Base-by-base conservation (phyloP, 2,888 invertebrate genomes). In the Ormyrus pomaceus region DNA sequence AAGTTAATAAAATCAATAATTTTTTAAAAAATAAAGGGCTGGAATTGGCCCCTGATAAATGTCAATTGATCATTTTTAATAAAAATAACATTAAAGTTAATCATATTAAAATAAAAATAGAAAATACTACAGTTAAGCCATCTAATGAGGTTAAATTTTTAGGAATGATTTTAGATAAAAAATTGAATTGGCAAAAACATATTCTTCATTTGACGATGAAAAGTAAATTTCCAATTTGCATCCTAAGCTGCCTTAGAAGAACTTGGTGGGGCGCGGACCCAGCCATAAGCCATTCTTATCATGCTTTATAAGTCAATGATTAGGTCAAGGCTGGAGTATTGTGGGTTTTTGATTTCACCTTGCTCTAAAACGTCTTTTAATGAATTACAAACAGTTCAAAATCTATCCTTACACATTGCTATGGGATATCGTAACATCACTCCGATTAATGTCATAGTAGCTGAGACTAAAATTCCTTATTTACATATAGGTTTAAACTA, bases 261-360 rank as follows among this genome's bases (percentile, higher is more conserved):
- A 82, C 76, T 1, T 79, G 82, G 79, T 83, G 77, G 70, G 81
- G 77, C 34, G 80, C 82, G 10, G 50, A 82, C 48, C 82, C 81
- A 0, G 5, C 11, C 4, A 8, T 48, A 79, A 0, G 5, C 11
- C 4, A 8, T 48, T 1, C 6, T 82, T 0, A 48, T 73, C 2
- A 6, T 56, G 2, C 9, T 83, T 0, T 83, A 71, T 69, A 68
- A 8, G 2, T 0, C 77, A 0, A n/a, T 79, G 8, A 53, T 77
- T 6, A 73, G 77, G 45, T 77, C 79, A 0, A 80, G 56, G 51
- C 7, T 82, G 0, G 80, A 82, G 46, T 83, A 80, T 68, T 74
- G 82, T 5, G 74, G 79, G 8, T 72, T 80, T 34, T 50, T 78
- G 0, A 64, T 82, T 0, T 79, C 61, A 8, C 82, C 77, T 34